Conservation (phyloP, 2,113 vertebrate species). For the Callipepla californica region DNA sequence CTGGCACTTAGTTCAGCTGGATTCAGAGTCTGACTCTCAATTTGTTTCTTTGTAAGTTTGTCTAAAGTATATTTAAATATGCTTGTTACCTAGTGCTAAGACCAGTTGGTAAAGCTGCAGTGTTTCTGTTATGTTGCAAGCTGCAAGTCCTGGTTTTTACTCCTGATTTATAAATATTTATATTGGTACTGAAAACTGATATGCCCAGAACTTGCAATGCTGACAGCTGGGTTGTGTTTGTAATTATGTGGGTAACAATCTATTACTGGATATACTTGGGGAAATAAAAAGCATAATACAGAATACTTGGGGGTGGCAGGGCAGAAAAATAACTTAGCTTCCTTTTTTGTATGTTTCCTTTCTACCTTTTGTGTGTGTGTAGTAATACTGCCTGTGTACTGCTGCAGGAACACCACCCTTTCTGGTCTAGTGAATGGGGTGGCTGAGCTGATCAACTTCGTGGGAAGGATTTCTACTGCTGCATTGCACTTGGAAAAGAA, state of each 20-base stretch:
- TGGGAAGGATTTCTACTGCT: slow-evolving; percentile 82
- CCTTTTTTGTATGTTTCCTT: not conserved
- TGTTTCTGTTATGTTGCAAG: not conserved
- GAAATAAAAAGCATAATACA: not conserved
- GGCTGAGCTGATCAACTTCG: slow-evolving; percentile 86
- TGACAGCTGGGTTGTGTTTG: not conserved
- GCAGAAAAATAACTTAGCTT: not conserved
- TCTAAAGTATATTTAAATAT: not conserved
- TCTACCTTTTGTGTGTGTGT: not conserved
- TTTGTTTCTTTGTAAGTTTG: slow-evolving; percentile 69
- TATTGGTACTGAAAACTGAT: not conserved
- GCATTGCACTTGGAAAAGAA: slow-evolving; percentile 85
- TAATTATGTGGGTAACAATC: not conserved
- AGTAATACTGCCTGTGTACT: not conserved
- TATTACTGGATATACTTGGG: not conserved
- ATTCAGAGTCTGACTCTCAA: slow-evolving; percentile 58
- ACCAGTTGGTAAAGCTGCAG: not conserved
- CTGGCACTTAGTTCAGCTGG: slow-evolving; percentile 78
- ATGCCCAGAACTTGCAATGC: not conserved
- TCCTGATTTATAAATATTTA: not conserved
- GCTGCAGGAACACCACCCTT: slow-evolving; percentile 85
- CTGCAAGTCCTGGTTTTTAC: not conserved
- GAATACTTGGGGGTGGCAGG: not conserved
- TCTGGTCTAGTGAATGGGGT: slow-evolving; percentile 82
- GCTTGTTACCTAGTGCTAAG: not conserved